Conservation (phyloP, 2,888 invertebrate genomes). For the Teleogryllus oceanicus region DNA sequence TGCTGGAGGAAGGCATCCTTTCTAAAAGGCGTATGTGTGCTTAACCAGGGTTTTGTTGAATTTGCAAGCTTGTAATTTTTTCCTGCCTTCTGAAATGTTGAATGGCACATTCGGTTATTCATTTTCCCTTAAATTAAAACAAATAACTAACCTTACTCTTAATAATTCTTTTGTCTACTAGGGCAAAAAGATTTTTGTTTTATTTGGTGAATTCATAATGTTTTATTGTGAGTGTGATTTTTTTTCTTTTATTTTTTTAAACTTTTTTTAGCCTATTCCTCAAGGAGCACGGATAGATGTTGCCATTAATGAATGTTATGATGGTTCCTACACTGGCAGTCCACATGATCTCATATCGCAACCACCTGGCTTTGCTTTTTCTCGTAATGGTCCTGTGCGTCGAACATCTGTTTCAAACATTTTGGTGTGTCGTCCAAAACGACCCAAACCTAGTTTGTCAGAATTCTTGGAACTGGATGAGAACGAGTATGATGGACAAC, state of each 20-base stretch:
- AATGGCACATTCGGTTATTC: too few species aligned
- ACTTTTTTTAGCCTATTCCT: constrained; percentile 58
- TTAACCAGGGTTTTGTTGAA: too few species aligned
- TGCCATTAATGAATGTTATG: constrained; percentile 90
- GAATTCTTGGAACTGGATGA: constrained; percentile 88
- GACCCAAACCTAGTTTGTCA: constrained; percentile 66
- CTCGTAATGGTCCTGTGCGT: constrained; percentile 66
- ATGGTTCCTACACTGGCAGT: constrained; percentile 91
- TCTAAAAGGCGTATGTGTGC: too few species aligned
- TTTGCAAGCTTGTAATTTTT: too few species aligned
- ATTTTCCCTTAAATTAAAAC: not conserved
- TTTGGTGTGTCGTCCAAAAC: constrained; percentile 70
- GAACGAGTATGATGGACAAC: constrained; percentile 76
- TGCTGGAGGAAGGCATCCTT: too few species aligned
- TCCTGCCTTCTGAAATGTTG: too few species aligned
- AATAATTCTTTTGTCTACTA: too few species aligned
- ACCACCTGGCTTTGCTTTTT: constrained; percentile 67
- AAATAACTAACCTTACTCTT: not conserved
- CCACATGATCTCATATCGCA: constrained; percentile 81
- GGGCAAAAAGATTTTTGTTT: too few species aligned
- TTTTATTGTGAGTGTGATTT: not conserved
- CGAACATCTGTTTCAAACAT: constrained; percentile 75
- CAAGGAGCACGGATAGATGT: constrained; percentile 89
- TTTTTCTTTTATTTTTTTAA: not conserved
- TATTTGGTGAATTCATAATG: not conserved